These are phyloP conservation scores for Tipula unca DNA, from an alignment of 2,888 invertebrate genomes.

Conservation along the genomic window DNA sequence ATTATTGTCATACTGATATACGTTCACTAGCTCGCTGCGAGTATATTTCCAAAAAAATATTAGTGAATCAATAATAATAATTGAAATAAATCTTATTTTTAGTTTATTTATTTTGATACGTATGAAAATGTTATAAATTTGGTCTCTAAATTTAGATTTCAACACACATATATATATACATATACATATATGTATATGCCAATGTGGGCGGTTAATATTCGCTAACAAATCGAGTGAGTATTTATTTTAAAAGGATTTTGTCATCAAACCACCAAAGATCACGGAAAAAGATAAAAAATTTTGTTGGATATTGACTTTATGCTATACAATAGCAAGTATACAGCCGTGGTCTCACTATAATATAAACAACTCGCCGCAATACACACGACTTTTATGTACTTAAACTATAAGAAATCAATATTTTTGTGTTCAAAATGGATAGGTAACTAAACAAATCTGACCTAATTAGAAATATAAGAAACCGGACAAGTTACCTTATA, in stretches of 20 bases:
- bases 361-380: too few relatives aligned
- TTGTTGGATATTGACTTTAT: not conserved
- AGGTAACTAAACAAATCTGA: not conserved
- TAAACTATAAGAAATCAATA: not conserved
- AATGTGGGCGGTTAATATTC: not conserved
- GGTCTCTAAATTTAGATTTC: not conserved
- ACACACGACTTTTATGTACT: not conserved
- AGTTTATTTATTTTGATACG: not conserved
- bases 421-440: not conserved
- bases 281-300: not conserved
- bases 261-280: not conserved
- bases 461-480: not conserved
- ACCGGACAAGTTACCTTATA: not conserved
- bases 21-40: too few relatives aligned
- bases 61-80: not conserved
- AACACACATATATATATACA: not conserved
- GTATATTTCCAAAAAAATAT: not conserved
- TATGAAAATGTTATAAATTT: not conserved
- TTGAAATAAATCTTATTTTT: not conserved
- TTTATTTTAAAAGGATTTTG: not conserved
- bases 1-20: not conserved
- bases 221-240: not conserved
- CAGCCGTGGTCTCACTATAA: too few relatives aligned
- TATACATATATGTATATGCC: not conserved
- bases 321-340: not conserved